phyloP scores from a whole-genome alignment of 2,113 vertebrate species.

The Miniopterus natalensis region DNA sequence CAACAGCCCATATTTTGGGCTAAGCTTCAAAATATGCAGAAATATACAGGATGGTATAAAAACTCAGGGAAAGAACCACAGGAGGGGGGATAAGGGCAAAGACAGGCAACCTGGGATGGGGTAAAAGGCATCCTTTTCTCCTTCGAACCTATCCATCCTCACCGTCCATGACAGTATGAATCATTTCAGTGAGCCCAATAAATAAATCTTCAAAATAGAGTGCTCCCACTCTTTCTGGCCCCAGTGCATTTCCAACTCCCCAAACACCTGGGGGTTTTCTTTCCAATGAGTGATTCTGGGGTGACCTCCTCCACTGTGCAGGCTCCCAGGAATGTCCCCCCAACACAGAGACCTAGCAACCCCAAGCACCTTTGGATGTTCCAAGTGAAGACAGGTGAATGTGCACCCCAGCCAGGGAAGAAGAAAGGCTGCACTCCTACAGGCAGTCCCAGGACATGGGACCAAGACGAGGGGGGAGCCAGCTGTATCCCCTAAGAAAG shows the following conservation, averaged over 20 bases:
- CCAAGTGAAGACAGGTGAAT: background rate
- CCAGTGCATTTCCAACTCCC: background rate
- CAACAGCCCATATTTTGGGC: too few relatives aligned
- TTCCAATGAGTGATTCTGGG: background rate
- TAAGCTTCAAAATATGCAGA: background rate
- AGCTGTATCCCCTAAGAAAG: background rate
- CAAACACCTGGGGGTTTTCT: background rate
- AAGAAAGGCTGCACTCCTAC: background rate
- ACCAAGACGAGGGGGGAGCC: background rate
- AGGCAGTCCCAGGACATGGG: rapidly evolving
- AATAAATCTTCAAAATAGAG: background rate
- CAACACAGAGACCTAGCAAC: too few relatives aligned
- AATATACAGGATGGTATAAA: background rate
- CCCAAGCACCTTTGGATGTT: background rate
- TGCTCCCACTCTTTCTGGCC: background rate
- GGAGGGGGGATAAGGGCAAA: background rate
- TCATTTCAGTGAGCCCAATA: rapidly evolving
- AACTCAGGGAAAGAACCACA: background rate
- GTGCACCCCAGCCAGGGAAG: background rate
- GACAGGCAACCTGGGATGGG: background rate
- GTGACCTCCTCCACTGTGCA: background rate
- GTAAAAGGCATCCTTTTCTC: background rate
- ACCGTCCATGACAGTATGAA: rapidly evolving
- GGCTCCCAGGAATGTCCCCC: background rate
- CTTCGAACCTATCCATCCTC: background rate